Percentiles rank a stretch among this genome's conserved stretches.
phyloP scores from a whole-genome alignment of 2,113 vertebrate genomes.

The Phyllopteryx taeniolatus region DNA sequence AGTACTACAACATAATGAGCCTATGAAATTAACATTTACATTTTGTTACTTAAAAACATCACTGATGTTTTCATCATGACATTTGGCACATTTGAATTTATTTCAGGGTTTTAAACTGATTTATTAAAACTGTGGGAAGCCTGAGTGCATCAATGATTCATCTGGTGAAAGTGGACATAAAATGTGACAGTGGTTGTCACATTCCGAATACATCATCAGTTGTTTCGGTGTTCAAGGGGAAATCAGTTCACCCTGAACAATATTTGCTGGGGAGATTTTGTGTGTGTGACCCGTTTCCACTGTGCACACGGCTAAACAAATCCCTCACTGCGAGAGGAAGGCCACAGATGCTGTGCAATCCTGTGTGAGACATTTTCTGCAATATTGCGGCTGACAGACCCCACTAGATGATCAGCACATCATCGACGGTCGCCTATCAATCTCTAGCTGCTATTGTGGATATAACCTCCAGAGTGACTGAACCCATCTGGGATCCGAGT shows the following conservation, averaged over 20 bases:
- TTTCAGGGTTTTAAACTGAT: neutral
- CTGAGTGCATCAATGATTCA: neutral
- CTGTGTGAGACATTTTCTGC: slow-evolving; percentile 40
- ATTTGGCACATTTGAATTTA: neutral
- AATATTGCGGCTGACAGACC: slow-evolving; percentile 62
- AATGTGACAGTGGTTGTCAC: slow-evolving; percentile 1
- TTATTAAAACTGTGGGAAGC: neutral
- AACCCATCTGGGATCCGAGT: slow-evolving; percentile 47
- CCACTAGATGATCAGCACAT: slow-evolving; percentile 58
- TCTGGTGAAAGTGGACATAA: neutral
- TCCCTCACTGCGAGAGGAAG: slow-evolving; percentile 25
- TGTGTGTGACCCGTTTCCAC: slow-evolving; percentile 5
- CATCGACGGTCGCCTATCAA: slow-evolving; percentile 48
- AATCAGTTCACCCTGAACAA: slow-evolving; percentile 17
- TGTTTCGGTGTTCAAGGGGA: neutral
- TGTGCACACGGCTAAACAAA: slow-evolving; percentile 18
- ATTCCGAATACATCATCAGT: neutral
- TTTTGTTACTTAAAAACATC: neutral
- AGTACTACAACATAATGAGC: neutral
- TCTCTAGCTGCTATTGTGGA: slow-evolving; percentile 36
- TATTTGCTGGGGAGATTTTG: neutral
- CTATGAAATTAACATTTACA: neutral
- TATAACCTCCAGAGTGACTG: slow-evolving; percentile 25
- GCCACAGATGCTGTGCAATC: slow-evolving; percentile 35
- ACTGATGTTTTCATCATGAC: neutral